Conservation (phyloP, 2,797 vertebrate species). For the Sorex maritimensis region DNA sequence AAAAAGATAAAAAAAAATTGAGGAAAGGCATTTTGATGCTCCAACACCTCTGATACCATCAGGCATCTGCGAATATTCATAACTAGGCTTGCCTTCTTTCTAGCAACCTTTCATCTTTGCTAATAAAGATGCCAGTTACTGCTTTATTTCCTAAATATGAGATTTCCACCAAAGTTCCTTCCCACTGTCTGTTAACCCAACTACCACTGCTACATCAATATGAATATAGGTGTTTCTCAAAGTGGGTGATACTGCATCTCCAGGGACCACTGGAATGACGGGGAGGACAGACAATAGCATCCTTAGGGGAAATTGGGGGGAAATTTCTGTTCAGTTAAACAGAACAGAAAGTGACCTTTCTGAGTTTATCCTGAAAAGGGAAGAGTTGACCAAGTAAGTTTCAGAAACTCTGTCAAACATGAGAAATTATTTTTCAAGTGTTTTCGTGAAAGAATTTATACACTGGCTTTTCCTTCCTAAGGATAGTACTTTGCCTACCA, state of each 20-base stretch:
- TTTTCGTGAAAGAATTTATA: not conserved
- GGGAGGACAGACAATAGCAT: too few relatives aligned
- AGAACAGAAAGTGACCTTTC: too few relatives aligned
- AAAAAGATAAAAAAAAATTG: too few relatives aligned
- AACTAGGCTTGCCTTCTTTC: not conserved
- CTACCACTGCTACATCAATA: not conserved
- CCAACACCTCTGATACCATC: not conserved
- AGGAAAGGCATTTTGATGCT: not conserved
- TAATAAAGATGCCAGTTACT: not conserved
- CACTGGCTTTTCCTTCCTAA: not conserved
- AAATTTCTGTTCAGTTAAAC: too few relatives aligned
- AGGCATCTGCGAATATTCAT: not conserved
- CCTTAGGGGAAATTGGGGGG: too few relatives aligned
- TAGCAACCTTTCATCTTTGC: not conserved
- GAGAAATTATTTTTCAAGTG: not conserved
- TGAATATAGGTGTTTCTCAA: not conserved
- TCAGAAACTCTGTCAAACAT: too few relatives aligned
- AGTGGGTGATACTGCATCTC: too few relatives aligned
- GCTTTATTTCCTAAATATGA: not conserved
- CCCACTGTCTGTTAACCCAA: not conserved
- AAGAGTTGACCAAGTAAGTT: too few relatives aligned
- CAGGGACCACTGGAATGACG: too few relatives aligned
- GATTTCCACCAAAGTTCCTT: not conserved
- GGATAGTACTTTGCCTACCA: not conserved
- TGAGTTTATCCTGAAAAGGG: too few relatives aligned